These are phyloP conservation scores for Silvanus unidentatus DNA, from an alignment of 2,888 invertebrate species.

Conservation along the genomic window DNA sequence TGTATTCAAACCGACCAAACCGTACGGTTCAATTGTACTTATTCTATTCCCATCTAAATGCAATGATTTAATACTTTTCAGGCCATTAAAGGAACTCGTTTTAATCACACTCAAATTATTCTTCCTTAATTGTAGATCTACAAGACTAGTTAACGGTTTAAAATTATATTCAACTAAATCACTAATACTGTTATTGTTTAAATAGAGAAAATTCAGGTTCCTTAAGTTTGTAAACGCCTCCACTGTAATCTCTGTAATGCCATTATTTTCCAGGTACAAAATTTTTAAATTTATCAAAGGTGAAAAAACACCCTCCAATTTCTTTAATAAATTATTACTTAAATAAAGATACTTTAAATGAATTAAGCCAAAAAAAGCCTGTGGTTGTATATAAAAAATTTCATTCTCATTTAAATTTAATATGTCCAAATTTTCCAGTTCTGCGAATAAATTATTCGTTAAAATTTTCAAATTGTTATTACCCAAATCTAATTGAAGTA, in stretches of 20 bases:
- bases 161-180: conserved; percentile 41
- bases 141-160: conserved; percentile 37
- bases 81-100: conserved; percentile 42
- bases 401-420: conserved; percentile 41
- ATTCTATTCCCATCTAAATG: conserved; percentile 44
- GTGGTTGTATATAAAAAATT: conserved; percentile 38
- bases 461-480: conserved; percentile 36
- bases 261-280: conserved; percentile 44
- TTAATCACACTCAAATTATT: conserved; percentile 42
- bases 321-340: conserved; percentile 42
- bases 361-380: conserved; percentile 40
- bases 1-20: conserved; percentile 40
- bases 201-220: conserved; percentile 39
- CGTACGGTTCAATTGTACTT: conserved; percentile 37
- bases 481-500: conserved; percentile 38
- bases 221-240: conserved; percentile 41
- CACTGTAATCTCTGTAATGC: conserved; percentile 39
- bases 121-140: conserved; percentile 39
- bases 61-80: conserved; percentile 38
- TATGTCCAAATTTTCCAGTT: conserved; percentile 40
- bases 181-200: conserved; percentile 42
- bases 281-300: conserved; percentile 40
- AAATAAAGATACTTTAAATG: conserved; percentile 44
- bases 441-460: conserved; percentile 38
- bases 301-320: conserved; percentile 39